Evolutionary conservation across 2,888 invertebrate genomes (phyloP).

Genomic region (Drosophila anceps): DNA sequence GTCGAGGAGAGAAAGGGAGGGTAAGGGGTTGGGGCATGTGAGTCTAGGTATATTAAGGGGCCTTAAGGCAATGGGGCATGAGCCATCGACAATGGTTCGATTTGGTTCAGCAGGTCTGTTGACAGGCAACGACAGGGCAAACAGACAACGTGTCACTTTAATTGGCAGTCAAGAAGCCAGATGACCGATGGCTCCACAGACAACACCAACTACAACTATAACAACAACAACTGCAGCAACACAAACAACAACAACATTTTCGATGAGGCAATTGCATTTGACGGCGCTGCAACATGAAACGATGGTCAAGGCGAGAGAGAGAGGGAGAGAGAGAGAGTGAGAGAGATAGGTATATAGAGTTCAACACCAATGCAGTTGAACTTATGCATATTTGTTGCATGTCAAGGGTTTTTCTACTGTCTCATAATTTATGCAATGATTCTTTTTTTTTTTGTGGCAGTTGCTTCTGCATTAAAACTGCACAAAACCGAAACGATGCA

Average conservation of each 20-base stretch:
- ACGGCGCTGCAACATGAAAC: not conserved
- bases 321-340: not conserved
- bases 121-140: conserved; percentile 67
- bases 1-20: not conserved
- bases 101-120: conserved; percentile 45
- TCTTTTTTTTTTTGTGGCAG: conserved; percentile 52
- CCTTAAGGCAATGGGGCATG: conserved; percentile 8
- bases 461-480: conserved; percentile 54
- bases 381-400: conserved; percentile 69
- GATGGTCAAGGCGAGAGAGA: too few species aligned
- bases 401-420: conserved; percentile 36
- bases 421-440: conserved; percentile 70
- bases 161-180: conserved; percentile 65
- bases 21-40: not conserved
- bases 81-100: conserved; percentile 28
- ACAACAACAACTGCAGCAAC: not conserved
- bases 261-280: conserved; percentile 44
- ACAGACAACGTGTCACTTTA: conserved; percentile 67
- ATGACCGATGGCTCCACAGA: conserved; percentile 38
- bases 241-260: not conserved
- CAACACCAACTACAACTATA: conserved; percentile 8
- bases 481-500: conserved; percentile 48
- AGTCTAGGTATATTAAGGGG: not conserved
- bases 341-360: not conserved
- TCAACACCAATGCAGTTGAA: conserved; percentile 22